Percentiles rank a stretch among this genome's conserved stretches.
Conservation (phyloP, 2,113 vertebrate species). For the Arenaria interpres region DNA sequence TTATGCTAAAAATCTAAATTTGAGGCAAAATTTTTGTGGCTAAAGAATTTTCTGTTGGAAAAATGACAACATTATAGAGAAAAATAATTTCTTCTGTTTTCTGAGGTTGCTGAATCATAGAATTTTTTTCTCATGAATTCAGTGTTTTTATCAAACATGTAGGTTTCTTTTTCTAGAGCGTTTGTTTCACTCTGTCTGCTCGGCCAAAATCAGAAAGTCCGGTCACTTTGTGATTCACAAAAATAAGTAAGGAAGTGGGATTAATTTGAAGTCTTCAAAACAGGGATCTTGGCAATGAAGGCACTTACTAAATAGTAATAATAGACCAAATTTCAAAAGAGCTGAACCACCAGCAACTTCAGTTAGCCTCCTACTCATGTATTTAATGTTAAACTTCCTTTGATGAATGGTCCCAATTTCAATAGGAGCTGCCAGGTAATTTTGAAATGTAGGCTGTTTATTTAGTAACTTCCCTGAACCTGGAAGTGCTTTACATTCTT, state of each 20-base stretch:
- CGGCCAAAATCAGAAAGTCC: not conserved
- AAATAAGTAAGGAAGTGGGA: not conserved
- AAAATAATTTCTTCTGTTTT: not conserved
- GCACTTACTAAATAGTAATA: not conserved
- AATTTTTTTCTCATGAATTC: not conserved
- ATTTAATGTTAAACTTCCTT: not conserved
- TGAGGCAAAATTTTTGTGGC: not conserved
- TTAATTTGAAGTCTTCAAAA: not conserved
- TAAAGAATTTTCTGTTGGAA: not conserved
- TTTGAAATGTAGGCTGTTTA: conserved; percentile 6
- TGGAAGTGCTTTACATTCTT: conserved; percentile 35
- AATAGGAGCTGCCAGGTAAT: conserved; percentile 17
- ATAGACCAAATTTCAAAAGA: not conserved
- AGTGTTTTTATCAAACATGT: not conserved
- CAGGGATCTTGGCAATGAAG: not conserved
- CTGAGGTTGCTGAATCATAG: not conserved
- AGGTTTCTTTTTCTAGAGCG: not conserved
- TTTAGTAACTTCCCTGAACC: not conserved
- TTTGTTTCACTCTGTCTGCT: not conserved
- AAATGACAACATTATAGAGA: not conserved
- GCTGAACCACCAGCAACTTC: not conserved
- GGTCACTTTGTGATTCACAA: not conserved
- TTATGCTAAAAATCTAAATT: not conserved
- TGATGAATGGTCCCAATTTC: not conserved
- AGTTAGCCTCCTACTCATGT: not conserved